Evolutionary conservation across 2,113 vertebrate genomes (phyloP).

Genomic region (Chaenogobius annularis): DNA sequence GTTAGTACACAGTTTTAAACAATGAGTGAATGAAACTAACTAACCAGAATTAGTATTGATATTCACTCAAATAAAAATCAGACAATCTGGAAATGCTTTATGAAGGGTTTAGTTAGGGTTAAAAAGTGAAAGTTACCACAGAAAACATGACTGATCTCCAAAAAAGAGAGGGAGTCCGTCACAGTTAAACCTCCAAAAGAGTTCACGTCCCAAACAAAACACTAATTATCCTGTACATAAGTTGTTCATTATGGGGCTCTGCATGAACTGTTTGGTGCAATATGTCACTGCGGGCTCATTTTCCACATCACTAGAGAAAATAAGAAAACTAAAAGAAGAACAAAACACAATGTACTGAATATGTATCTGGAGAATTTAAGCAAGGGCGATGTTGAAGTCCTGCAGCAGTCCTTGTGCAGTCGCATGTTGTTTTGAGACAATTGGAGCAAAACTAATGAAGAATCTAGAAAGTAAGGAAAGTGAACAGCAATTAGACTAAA

Average conservation of each 20-base stretch:
- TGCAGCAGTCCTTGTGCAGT: background rate
- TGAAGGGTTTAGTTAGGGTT: too few relatives aligned
- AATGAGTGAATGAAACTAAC: too few relatives aligned
- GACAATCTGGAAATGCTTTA: too few relatives aligned
- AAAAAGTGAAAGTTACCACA: too few relatives aligned
- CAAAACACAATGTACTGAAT: conserved; percentile 1
- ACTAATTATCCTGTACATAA: conserved; percentile 3
- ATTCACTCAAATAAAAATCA: too few relatives aligned
- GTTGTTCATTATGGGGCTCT: conserved; percentile 5
- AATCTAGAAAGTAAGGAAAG: conserved; percentile 1
- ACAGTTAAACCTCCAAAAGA: background rate
- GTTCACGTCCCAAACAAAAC: background rate
- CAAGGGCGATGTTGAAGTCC: background rate
- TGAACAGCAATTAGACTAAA: conserved; percentile 32
- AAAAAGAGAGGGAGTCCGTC: background rate
- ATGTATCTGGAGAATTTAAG: background rate
- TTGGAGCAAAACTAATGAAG: conserved; percentile 30
- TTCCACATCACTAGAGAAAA: conserved; percentile 28
- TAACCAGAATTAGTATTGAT: too few relatives aligned
- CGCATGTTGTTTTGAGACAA: background rate
- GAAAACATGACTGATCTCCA: background rate
- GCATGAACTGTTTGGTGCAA: background rate
- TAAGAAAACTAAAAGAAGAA: conserved; percentile 18
- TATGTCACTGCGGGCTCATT: conserved; percentile 15
- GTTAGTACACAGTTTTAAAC: too few relatives aligned